A percentile compares a stretch with the other conserved stretches of the same genome.
Conservation (phyloP, 2,888 invertebrate genomes). For the Thereva nobilitata region DNA sequence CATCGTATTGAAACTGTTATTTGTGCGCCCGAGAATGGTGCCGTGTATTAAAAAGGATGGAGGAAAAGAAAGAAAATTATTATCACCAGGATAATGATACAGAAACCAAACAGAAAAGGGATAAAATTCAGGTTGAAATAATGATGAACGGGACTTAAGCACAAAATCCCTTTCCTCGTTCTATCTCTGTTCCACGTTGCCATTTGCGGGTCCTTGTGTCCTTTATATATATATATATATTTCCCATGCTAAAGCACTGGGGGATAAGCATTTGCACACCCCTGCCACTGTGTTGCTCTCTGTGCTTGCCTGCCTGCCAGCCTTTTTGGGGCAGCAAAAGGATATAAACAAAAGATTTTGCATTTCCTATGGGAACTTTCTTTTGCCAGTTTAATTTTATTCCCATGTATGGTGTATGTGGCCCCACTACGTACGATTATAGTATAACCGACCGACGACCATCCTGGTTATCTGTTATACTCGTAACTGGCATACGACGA, state of each 20-base stretch:
- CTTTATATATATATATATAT: not conserved
- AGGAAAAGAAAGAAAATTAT: conserved; percentile 1
- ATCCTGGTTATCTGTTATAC: not conserved
- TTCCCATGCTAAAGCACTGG: conserved; percentile 23
- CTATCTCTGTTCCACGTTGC: too few relatives aligned
- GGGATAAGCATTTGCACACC: conserved; percentile 8
- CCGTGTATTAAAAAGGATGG: not conserved
- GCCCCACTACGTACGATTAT: not conserved
- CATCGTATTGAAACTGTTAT: conserved; percentile 25
- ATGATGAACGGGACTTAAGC: conserved; percentile 18
- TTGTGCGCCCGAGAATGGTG: conserved; percentile 8
- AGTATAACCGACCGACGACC: not conserved
- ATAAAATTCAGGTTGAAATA: conserved; percentile 22
- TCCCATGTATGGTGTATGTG: conserved; percentile 6
- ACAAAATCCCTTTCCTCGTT: conserved; percentile 9
- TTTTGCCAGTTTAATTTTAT: conserved; percentile 36
- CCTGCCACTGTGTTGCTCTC: not conserved
- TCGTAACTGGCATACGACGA: not conserved
- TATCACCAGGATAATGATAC: conserved; percentile 23
- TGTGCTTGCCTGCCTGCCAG: too few relatives aligned
- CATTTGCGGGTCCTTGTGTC: too few relatives aligned
- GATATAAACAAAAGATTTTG: conserved; percentile 25
- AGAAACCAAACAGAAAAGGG: conserved; percentile 28
- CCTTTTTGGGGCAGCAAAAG: too few relatives aligned
- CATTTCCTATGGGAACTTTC: conserved; percentile 31